Base-by-base conservation (phyloP, 2,888 invertebrate species). In the Gasteruption jaculator region DNA sequence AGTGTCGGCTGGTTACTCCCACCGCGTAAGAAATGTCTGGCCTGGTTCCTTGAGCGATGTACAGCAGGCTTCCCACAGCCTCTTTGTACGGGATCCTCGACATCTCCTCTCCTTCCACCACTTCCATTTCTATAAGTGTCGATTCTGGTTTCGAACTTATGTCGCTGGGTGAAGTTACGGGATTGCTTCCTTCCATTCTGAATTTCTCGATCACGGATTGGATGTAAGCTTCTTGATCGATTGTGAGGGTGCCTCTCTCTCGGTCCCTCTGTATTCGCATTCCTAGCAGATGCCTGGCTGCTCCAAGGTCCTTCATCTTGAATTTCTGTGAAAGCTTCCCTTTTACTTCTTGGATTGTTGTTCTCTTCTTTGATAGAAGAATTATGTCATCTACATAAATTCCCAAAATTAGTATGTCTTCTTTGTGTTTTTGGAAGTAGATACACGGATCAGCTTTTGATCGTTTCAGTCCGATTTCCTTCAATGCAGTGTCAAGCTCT, bases 381-480 rank as follows among this genome's bases (percentile, higher is more conserved):
- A 51, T 19, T 0, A 51, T 21, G 19, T 53, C 51, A 30, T 53
- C 49, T 1, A 51, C 49, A 25, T 48, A 53, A 7, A 49, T 32
- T 1, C 40, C 22, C 5, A 48, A 25, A 11, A 52, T 34, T 10
- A 34, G 26, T 4, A n/a, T 3, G 7, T 38, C n/a, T 3, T 41
- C 12, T 31, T 29, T 29, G 10, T 39, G 15, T 18, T 5, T 33
- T 18, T 43, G 25, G 14, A 3, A 46, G 25, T 43, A 49, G 2
- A 46, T 10, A 29, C 50, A 48, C 18, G 35, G 46, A 30, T 49
- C 53, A 11, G 44, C 30, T n/a, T 11, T 19, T 3, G 51, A 39
- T 32, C 18, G 16, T 10, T 20, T 39, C 2, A 42, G 32, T 10
- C 41, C 41, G 7, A 36, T 16, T 4, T 34, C 30, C 21, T 15